phyloP scores from a whole-genome alignment of 2,888 invertebrate genomes.

The Molorchus minor region DNA sequence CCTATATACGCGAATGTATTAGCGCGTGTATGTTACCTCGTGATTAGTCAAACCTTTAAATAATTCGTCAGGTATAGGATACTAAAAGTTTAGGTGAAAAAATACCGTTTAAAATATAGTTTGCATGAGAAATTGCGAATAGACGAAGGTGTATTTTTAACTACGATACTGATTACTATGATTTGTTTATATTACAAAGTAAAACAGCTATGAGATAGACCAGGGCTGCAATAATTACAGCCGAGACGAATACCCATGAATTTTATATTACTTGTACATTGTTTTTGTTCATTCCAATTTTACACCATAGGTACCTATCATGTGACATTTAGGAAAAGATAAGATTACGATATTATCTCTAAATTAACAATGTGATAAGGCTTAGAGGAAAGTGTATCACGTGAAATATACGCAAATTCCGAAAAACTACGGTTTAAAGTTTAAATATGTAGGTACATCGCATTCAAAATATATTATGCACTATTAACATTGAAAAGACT shows the following conservation, averaged over 20 bases:
- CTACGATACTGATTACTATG: slow-evolving; percentile 16
- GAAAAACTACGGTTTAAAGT: not conserved
- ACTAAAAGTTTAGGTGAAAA: not conserved
- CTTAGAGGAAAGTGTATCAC: slow-evolving; percentile 8
- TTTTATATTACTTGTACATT: slow-evolving; percentile 2
- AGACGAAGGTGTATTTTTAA: slow-evolving; percentile 20
- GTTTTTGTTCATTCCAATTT: not conserved
- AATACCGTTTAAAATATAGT: not conserved
- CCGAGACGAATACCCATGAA: not conserved
- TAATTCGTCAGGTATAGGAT: slow-evolving; percentile 3
- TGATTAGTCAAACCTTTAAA: not conserved
- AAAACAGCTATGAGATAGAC: slow-evolving; percentile 5
- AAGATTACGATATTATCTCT: slow-evolving; percentile 15
- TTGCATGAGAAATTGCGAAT: slow-evolving; percentile 3
- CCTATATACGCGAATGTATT: too few relatives aligned
- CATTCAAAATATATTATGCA: slow-evolving; percentile 1
- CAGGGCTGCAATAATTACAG: not conserved
- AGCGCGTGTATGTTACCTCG: not conserved
- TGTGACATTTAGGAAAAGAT: slow-evolving; percentile 11
- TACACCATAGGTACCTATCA: slow-evolving; percentile 10
- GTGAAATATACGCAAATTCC: slow-evolving; percentile 10
- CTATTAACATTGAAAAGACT: slow-evolving; percentile 17
- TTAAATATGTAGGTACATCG: too few relatives aligned
- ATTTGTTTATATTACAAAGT: slow-evolving; percentile 18
- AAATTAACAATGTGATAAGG: slow-evolving; percentile 18